These are phyloP conservation scores for Chelon auratus DNA, from an alignment of 2,797 vertebrate species.

Conservation along the genomic window DNA sequence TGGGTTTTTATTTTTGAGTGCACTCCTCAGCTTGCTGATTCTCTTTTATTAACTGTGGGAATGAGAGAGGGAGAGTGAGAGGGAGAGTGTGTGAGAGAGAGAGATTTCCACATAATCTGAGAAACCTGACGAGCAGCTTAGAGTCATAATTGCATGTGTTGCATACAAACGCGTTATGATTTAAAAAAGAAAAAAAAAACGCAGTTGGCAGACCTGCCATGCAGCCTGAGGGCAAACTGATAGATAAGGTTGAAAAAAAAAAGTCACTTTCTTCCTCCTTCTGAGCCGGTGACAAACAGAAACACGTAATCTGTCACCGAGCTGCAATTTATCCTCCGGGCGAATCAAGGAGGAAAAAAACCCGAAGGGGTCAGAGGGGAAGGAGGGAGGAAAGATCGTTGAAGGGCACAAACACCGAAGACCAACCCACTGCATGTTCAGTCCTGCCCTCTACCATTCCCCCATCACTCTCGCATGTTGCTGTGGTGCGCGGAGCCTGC, in stretches of 20 bases:
- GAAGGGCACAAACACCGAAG: slow-evolving; percentile 42
- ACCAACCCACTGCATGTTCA: slow-evolving; percentile 71
- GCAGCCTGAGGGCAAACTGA: slow-evolving; percentile 28
- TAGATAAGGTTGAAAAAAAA: not conserved
- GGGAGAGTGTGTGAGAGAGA: not conserved
- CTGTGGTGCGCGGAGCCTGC: slow-evolving; percentile 30
- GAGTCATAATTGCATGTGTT: not conserved
- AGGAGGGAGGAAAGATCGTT: slow-evolving; percentile 39
- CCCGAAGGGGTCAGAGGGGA: slow-evolving; percentile 14
- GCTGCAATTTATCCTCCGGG: slow-evolving; percentile 5
- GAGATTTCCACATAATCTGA: slow-evolving; percentile 5
- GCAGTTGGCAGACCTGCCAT: not conserved
- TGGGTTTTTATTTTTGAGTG: slow-evolving; percentile 21
- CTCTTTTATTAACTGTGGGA: slow-evolving; percentile 13
- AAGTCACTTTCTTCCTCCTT: slow-evolving; percentile 40
- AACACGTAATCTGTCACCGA: slow-evolving; percentile 11
- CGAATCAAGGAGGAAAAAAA: not conserved
- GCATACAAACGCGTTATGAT: not conserved
- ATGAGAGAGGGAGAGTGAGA: not conserved
- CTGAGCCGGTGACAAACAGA: slow-evolving; percentile 2
- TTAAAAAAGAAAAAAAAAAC: not conserved
- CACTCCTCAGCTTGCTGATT: slow-evolving; percentile 9
- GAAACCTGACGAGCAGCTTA: slow-evolving; percentile 61
- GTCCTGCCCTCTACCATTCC: slow-evolving; percentile 66
- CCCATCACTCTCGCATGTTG: slow-evolving; percentile 53